Evolutionary conservation across 2,888 invertebrate species (phyloP), one percentile per base, ranked within the genome.

Genomic region (Drosophila anomalata): DNA sequence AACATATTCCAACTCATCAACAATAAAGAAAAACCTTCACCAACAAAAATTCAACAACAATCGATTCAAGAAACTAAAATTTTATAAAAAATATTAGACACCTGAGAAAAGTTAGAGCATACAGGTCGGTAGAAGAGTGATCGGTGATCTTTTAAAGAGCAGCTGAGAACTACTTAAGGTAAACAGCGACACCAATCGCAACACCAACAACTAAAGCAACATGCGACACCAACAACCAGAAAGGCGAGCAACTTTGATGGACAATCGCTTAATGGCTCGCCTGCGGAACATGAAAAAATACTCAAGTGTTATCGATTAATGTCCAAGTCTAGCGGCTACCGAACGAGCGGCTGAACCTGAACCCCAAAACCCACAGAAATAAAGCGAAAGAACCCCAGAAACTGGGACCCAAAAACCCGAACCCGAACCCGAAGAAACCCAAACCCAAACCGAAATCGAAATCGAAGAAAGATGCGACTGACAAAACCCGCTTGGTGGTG

Each of bases 271-370:
- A 91, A 91, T 91, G 92, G 92, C 90, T 91, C 92, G 92, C 91
- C 91, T 92, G 89, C 85, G 82, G 87, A 91, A 91, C 91, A 91
- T 90, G 91, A 91, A 91, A 91, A 91, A 90, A 91, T 91, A 91
- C 91, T 91, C 91, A 91, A 91, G 90, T 91, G 90, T 91, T 92
- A 91, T 91, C 91, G 91, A 92, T 92, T 91, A 92, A 91, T 91
- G 92, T 91, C 92, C 91, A 90, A 88, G 89, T 90, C 89, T 89
- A 89, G 91, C 90, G 83, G 91, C 91, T 91, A 91, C 91, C 87
- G 90, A 90, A 87, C 87, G 90, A 86, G 90, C 89, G 88, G 86
- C 90, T 90, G 82, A 76, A 61, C 44, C 61, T 39, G 53, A 55
- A 56, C 54, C 54, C 31, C 46, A 58, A 26, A 46, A 9, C 61